These are phyloP conservation scores for Bradypodion ventrale DNA, from an alignment of 2,797 vertebrate genomes.

Conservation along the genomic window DNA sequence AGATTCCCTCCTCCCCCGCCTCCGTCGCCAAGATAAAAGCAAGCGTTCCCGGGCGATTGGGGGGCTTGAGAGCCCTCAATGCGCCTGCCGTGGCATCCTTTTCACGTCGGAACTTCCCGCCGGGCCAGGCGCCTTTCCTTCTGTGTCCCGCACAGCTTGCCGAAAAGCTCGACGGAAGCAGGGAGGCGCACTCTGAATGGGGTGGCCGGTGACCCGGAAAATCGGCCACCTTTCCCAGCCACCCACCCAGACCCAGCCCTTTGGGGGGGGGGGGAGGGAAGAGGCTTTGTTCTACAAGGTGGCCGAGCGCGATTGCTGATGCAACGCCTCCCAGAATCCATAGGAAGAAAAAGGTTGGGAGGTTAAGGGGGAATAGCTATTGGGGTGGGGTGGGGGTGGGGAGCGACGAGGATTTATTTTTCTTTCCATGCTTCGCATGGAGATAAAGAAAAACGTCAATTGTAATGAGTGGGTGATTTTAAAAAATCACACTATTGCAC, in stretches of 20 bases:
- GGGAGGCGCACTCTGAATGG: not conserved
- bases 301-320: not conserved
- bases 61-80: no score
- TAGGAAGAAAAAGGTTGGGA: not conserved
- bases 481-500: not conserved
- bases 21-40: not conserved
- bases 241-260: no score
- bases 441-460: not conserved
- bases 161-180: not conserved
- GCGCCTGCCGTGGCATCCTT: not conserved
- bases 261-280: no score
- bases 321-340: slow-evolving; percentile 4
- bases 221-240: not conserved
- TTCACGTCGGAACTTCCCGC: not conserved
- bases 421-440: not conserved
- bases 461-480: not conserved
- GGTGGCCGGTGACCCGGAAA: slow-evolving; percentile 8
- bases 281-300: slow-evolving; percentile 14
- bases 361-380: no score
- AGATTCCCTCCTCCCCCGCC: no score
- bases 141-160: not conserved
- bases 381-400: no score
- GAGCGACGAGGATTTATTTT: not conserved
- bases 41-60: no score
- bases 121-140: no score